A percentile compares a stretch with the other conserved stretches of the same genome.
These are phyloP conservation scores for Limanda limanda DNA, from an alignment of 2,113 vertebrate species.

Conservation along the genomic window DNA sequence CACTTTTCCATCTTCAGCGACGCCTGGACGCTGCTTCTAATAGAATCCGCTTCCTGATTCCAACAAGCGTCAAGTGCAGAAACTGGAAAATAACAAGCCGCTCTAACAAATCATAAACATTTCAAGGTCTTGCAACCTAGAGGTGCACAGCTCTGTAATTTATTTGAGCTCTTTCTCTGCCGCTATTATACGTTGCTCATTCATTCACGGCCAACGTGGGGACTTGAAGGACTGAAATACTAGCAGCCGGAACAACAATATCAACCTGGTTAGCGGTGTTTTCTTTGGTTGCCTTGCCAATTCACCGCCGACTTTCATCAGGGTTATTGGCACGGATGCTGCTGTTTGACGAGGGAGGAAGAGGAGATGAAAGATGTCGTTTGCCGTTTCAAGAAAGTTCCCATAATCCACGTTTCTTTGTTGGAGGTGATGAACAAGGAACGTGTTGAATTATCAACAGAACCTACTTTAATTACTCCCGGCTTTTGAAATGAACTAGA, in stretches of 20 bases:
- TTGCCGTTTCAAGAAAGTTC: conserved; percentile 28
- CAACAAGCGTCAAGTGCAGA: conserved; percentile 8
- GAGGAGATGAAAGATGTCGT: conserved; percentile 14
- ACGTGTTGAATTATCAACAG: neutral
- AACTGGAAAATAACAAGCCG: conserved; percentile 49
- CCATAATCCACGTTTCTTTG: conserved; percentile 43
- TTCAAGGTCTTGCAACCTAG: conserved; percentile 45
- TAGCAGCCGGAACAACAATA: conserved; percentile 56
- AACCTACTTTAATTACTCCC: neutral
- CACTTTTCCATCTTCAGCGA: conserved; percentile 4
- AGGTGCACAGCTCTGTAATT: conserved; percentile 38
- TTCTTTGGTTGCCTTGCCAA: conserved; percentile 60
- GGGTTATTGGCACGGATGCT: conserved; percentile 56
- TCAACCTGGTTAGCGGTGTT: conserved; percentile 61
- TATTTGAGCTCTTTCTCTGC: conserved; percentile 36
- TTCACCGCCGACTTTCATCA: conserved; percentile 40
- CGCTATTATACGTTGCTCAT: conserved; percentile 19
- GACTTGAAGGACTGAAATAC: conserved; percentile 42
- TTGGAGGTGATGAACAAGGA: neutral
- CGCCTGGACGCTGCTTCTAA: conserved; percentile 8
- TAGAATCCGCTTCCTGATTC: conserved; percentile 32
- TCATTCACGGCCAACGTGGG: conserved; percentile 13
- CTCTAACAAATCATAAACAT: conserved; percentile 39
- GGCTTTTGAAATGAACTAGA: neutral
- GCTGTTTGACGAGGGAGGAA: conserved; percentile 51